Evolutionary conservation across 2,888 invertebrate genomes (phyloP), one percentile per base, ranked within the genome.

Genomic region (Parthenolecanium corni): DNA sequence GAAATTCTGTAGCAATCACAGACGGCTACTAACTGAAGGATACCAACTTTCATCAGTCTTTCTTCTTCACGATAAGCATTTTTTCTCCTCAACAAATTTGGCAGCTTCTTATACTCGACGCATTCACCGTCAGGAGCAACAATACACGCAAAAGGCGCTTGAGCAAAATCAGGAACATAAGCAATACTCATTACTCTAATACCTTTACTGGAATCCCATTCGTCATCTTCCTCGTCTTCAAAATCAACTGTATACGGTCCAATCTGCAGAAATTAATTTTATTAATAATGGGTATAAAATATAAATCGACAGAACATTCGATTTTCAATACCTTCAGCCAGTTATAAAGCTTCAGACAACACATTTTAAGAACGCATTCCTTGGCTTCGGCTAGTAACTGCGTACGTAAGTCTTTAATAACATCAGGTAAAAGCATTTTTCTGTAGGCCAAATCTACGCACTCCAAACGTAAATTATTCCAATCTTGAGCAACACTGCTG

Each of bases 121-220:
- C 95, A 87, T 70, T 94, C 92, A 1, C 95, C 96, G 69, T 94
- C 92, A 0, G 85, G 84, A 52, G 86, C 87, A 57, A 95, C 80
- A 24, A 95, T 75, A 68, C 89, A 90, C 65, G 90, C 85, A 74
- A 94, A 96, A 1, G 93, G 87, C 0, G 89, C 86, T 70, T 89
- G 86, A 25, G 83, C 79, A 65, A 84, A 84, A 74, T 91, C 90
- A 0, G 89, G 87, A 36, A 88, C 85, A 72, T 85, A 97, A 9
- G 92, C 88, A 20, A 98, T 74, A 1, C 90, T 89, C 79, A 97
- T 80, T 0, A 93, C 87, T 42, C 92, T 77, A 3, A 89, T 78
- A 25, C 94, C 95, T 64, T 85, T 85, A 14, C 81, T 79, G 0
- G 86, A 83, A 67, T 90, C 90, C 66, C 93, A 93, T 63, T 94